phyloP scores from a whole-genome alignment of 2,113 vertebrate species.

The Tricholaema leucomelas region DNA sequence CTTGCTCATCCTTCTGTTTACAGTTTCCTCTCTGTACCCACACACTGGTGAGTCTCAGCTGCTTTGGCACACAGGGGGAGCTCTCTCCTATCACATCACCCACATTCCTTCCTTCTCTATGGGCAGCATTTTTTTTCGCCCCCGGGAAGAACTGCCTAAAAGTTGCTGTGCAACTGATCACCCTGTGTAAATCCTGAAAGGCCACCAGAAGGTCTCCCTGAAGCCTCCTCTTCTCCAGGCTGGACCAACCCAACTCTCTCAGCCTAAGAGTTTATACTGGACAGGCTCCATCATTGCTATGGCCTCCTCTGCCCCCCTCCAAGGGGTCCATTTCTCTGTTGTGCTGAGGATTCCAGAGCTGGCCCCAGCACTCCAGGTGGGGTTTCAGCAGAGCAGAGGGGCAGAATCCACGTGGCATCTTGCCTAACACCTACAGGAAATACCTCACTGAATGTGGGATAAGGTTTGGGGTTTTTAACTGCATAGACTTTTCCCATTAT shows the following conservation, averaged over 20 bases:
- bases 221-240: too few relatives aligned
- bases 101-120: background rate
- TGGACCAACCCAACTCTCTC: too few relatives aligned
- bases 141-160: background rate
- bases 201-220: too few relatives aligned
- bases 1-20: fast-evolving
- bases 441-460: background rate
- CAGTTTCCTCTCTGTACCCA: fast-evolving
- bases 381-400: too few relatives aligned
- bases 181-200: too few relatives aligned
- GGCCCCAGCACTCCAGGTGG: too few relatives aligned
- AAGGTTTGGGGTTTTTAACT: background rate
- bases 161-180: background rate
- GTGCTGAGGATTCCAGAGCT: too few relatives aligned
- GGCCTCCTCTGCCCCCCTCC: too few relatives aligned
- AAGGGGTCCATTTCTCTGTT: too few relatives aligned
- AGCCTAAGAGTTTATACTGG: too few relatives aligned
- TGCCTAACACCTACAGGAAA: background rate
- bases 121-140: background rate
- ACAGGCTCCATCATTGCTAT: too few relatives aligned
- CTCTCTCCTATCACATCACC: background rate
- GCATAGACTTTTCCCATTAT: background rate
- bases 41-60: fast-evolving
- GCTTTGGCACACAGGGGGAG: constrained; percentile 38
- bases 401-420: background rate